Evolutionary conservation across 2,797 vertebrate species (phyloP), one percentile per base, ranked within the genome.

Genomic region (Chaunax sp.): DNA sequence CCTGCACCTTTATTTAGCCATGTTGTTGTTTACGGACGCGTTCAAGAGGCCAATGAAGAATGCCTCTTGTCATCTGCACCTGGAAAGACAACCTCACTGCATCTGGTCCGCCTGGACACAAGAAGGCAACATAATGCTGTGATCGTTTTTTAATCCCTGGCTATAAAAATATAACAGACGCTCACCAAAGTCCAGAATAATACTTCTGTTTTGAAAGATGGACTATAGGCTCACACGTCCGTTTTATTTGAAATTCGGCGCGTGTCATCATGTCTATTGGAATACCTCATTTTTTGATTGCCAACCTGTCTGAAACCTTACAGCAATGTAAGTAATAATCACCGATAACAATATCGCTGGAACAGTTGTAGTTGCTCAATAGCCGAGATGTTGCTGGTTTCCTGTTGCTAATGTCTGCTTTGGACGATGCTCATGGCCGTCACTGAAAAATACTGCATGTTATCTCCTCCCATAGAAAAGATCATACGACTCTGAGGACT

Each of bases 1-100:
- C 22, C 37, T 61, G 33, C 38, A 33, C 15, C 78, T 83, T 80
- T 58, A 80, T 69, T 72, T 64, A 60, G 44, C 33, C 41, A 0
- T 1, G 49, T 45, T 56, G 18, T 62, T 38, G 47, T 71, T 80
- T 57, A 72, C 0, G 3, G 58, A 69, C 50, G 20, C 37, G 4
- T 69, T 85, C 49, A 69, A 86, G 84, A 87, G n/a, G 85, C 76
- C 55, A 1, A 33, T 5, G 20, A 61, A 69, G 25, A 85, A 76
- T 62, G 69, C 63, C 68, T 58, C 58, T 65, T 92, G 92, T 91
- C 91, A 89, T 57, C 51, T 83, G 77, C 90, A 92, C 87, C 89
- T 93, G 91, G 57, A 66, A 43, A 57, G 53, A 43, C 15, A 40
- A 64, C 10, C 56, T 72, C 2, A 0, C 37, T 52, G 46, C 23